Evolutionary conservation across 2,113 vertebrate species (phyloP).

Genomic region (Protobothrops flavoviridis): DNA sequence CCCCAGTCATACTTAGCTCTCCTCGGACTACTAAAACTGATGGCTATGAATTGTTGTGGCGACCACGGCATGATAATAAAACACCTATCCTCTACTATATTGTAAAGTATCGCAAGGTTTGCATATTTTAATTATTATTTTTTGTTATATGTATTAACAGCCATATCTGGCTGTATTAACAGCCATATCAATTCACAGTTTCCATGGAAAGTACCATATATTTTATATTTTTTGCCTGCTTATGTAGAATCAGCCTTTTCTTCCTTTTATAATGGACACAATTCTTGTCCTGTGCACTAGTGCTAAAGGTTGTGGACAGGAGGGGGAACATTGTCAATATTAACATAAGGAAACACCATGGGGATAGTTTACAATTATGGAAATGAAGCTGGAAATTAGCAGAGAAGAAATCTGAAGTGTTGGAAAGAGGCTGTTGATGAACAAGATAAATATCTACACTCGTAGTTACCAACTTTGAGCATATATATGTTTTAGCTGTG

Average conservation of each 20-base stretch:
- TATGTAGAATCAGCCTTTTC: background rate
- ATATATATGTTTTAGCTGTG: background rate
- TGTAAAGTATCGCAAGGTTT: slow-evolving; percentile 94
- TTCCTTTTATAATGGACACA: background rate
- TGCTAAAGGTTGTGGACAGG: background rate
- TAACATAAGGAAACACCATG: background rate
- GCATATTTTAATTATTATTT: accelerated
- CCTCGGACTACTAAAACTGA: slow-evolving; percentile 91
- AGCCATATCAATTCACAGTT: background rate
- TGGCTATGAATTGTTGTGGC: slow-evolving; percentile 92
- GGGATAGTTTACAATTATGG: background rate
- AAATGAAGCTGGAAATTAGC: background rate
- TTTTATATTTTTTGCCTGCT: background rate
- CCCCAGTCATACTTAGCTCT: slow-evolving; percentile 92
- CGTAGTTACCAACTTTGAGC: no score
- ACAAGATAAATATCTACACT: no score
- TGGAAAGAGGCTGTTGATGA: background rate
- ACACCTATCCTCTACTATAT: slow-evolving; percentile 85
- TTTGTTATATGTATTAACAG: background rate
- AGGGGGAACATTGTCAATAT: background rate
- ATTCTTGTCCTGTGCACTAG: background rate
- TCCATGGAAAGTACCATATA: background rate
- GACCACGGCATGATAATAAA: slow-evolving; percentile 82
- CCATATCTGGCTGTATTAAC: background rate
- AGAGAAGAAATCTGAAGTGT: background rate